These are phyloP conservation scores for Thamnophis elegans DNA, from an alignment of 2,797 vertebrate genomes.

Conservation along the genomic window DNA sequence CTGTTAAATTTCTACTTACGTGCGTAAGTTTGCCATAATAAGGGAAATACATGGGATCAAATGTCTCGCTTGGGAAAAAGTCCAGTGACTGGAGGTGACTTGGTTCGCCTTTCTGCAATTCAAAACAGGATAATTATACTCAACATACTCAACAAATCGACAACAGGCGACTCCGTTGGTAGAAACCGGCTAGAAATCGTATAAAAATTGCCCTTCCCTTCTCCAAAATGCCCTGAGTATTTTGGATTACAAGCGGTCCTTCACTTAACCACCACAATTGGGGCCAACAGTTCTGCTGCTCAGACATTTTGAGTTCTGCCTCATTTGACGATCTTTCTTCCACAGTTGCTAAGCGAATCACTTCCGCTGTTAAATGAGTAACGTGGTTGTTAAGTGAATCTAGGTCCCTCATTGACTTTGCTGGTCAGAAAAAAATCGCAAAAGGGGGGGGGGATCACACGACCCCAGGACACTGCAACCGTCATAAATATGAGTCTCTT, in stretches of 20 bases:
- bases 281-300: background rate
- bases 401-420: too few relatives aligned
- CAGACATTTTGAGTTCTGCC: background rate
- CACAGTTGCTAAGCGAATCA: background rate
- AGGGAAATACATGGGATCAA: conserved; percentile 93
- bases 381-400: too few relatives aligned
- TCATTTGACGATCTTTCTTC: background rate
- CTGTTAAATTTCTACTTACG: conserved; percentile 74
- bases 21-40: conserved; percentile 95
- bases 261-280: background rate
- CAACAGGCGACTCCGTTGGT: background rate
- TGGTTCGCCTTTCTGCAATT: conserved; percentile 84
- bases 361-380: too few relatives aligned
- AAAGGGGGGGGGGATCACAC: too few relatives aligned
- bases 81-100: conserved; percentile 78
- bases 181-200: background rate
- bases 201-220: background rate
- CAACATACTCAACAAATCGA: background rate
- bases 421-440: background rate
- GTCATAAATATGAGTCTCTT: too few relatives aligned
- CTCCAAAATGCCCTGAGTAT: background rate
- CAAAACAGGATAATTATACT: background rate
- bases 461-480: too few relatives aligned
- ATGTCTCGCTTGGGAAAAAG: conserved; percentile 87
- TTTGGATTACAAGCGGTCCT: background rate